Conservation (phyloP, 2,888 invertebrate genomes). For the Agrotis segetum region DNA sequence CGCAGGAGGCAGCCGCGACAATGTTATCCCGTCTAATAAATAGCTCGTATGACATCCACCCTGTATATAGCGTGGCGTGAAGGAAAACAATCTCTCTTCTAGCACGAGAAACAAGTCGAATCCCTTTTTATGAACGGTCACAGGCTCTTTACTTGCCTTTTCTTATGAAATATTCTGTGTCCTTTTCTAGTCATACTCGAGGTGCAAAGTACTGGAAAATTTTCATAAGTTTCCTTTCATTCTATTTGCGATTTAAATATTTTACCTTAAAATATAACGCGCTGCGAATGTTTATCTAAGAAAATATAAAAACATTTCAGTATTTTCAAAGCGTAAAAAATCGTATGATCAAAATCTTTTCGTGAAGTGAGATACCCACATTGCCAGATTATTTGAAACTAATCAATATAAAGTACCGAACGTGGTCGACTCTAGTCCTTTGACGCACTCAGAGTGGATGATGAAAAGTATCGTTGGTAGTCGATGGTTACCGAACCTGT, state of each 20-base stretch:
- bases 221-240: constrained; percentile 69
- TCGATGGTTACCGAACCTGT: constrained; percentile 78
- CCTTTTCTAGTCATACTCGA: constrained; percentile 72
- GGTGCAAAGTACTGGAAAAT: constrained; percentile 72
- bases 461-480: constrained; percentile 83
- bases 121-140: constrained; percentile 84
- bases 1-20: constrained; percentile 79
- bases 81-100: constrained; percentile 85
- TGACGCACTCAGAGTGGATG: constrained; percentile 77
- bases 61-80: constrained; percentile 78
- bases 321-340: neutral
- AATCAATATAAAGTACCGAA: constrained; percentile 69
- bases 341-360: constrained; percentile 9
- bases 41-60: constrained; percentile 85
- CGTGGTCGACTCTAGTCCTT: constrained; percentile 68
- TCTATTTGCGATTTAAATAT: constrained; percentile 51
- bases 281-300: neutral
- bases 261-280: constrained; percentile 5
- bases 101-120: constrained; percentile 83
- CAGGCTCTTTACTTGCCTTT: constrained; percentile 75
- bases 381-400: constrained; percentile 59
- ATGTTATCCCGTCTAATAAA: constrained; percentile 89
- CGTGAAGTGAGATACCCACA: constrained; percentile 13
- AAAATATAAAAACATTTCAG: neutral
- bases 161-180: constrained; percentile 77